Base-by-base conservation (phyloP, 2,888 invertebrate genomes). In the Apamea epomidion region DNA sequence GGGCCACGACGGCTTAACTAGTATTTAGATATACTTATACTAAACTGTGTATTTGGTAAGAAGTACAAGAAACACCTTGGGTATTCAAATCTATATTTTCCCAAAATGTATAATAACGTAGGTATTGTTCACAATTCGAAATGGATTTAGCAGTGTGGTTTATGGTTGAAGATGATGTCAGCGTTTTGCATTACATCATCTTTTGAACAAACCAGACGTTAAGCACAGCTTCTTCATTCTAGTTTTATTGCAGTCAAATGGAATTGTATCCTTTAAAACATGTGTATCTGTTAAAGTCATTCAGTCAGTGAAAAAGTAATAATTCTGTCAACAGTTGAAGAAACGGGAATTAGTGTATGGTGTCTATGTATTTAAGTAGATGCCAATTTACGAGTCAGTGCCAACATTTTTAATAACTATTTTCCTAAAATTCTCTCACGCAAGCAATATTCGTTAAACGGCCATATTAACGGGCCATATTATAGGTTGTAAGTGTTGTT, bases 161-260 rank as follows among this genome's bases (percentile, higher is more conserved):
- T 90, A 89, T 90, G 87, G 83, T 78, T 82, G 85, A 83, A 85
- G 78, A 91, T 94, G 94, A 94, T 94, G 93, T 94, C 94, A 94
- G 90, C 89, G 78, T 72, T 78, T 76, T 80, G 83, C 76, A 89
- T 94, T 93, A 92, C 93, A 92, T 94, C 93, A 94, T 92, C 91
- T 85, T 81, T 76, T 78, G 80, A 86, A 86, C 74, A 74, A 80
- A 78, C 86, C 74, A 80, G 76, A 73, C 83, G 82, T 80, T 83
- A 78, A 81, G 67, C 74, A 74, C 64, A 67, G 76, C 72, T 73
- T 78, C 76, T 81, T 72, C 75, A 70, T 86, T 72, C 65, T 77
- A 70, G 65, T 82, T 85, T 84, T 83, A 83, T 85, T 86, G 77
- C 67, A 77, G 76, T 81, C 85, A 71, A 81, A 77, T 78, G 37